phyloP scores from a whole-genome alignment of 2,888 invertebrate genomes.

The Lepidocyrtinus sp. region DNA sequence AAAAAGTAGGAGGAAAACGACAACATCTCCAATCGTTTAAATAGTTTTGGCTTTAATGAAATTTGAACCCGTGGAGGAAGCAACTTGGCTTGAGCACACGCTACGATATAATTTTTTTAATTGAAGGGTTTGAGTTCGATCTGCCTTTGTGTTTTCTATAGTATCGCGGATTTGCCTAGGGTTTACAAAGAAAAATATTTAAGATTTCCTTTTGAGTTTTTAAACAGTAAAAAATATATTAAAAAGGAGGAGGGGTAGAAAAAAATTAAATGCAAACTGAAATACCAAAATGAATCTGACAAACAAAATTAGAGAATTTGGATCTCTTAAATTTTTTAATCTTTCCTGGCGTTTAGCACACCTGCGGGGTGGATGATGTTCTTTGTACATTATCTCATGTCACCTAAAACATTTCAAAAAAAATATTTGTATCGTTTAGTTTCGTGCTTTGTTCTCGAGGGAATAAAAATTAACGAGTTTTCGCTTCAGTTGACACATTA shows the following conservation, averaged over 20 bases:
- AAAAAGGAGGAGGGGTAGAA: background rate
- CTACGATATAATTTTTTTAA: background rate
- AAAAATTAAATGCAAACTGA: background rate
- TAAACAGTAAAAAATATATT: no score
- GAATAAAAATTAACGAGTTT: constrained; percentile 13
- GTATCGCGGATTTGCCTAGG: no score
- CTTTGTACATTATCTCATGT: background rate
- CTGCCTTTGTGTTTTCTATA: background rate
- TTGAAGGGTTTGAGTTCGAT: background rate
- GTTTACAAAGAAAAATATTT: no score
- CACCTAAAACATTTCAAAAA: background rate
- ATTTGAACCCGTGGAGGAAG: background rate
- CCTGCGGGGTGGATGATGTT: background rate
- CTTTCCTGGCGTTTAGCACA: background rate
- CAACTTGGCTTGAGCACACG: background rate
- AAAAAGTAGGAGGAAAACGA: background rate
- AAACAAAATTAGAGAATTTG: no score
- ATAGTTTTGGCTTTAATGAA: background rate
- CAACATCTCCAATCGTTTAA: no score
- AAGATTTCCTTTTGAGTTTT: no score
- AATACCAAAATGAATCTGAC: background rate
- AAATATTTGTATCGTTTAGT: no score
- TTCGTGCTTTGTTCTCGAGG: background rate
- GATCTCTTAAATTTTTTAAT: background rate
- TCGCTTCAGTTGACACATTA: background rate